phyloP scores from a whole-genome alignment of 2,888 invertebrate genomes.

The Xylota segnis region DNA sequence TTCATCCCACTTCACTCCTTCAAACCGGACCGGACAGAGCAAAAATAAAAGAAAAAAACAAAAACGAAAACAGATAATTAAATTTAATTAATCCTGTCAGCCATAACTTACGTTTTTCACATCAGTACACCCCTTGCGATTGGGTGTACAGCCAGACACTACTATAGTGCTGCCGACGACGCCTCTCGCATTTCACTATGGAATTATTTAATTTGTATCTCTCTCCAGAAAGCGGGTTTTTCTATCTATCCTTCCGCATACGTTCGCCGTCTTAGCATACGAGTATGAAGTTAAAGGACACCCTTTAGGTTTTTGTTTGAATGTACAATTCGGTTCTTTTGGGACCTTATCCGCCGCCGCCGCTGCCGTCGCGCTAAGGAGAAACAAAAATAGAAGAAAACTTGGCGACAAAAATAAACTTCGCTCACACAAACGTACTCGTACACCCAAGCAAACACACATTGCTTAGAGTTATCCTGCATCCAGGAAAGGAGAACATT shows the following conservation, averaged over 20 bases:
- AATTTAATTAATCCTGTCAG: slow-evolving; percentile 77
- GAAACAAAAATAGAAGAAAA: slow-evolving; percentile 28
- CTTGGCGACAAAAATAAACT: slow-evolving; percentile 59
- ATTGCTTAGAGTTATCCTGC: slow-evolving; percentile 25
- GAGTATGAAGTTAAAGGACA: slow-evolving; percentile 47
- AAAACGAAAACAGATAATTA: slow-evolving; percentile 70
- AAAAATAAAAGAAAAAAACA: slow-evolving; percentile 39
- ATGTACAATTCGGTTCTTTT: slow-evolving; percentile 59
- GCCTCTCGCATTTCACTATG: slow-evolving; percentile 63
- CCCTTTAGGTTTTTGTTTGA: slow-evolving; percentile 31
- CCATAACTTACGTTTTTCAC: slow-evolving; percentile 71
- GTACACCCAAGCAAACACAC: background rate
- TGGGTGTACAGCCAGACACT: background rate
- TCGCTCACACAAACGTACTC: slow-evolving; percentile 23
- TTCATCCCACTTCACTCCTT: slow-evolving; percentile 44
- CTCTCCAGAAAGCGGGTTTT: slow-evolving; percentile 45
- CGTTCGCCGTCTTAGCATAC: slow-evolving; percentile 15
- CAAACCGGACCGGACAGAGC: slow-evolving; percentile 1
- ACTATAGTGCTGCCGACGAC: slow-evolving; percentile 25
- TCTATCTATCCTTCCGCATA: slow-evolving; percentile 27
- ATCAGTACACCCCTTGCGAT: slow-evolving; percentile 33
- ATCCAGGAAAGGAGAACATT: slow-evolving; percentile 51
- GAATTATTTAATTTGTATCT: slow-evolving; percentile 76
- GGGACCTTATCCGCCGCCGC: too few relatives aligned
- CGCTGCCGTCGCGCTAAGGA: slow-evolving; percentile 8